Evolutionary conservation across 2,113 vertebrate genomes (phyloP), one percentile per base, ranked within the genome.

Genomic region (Nicator chloris): DNA sequence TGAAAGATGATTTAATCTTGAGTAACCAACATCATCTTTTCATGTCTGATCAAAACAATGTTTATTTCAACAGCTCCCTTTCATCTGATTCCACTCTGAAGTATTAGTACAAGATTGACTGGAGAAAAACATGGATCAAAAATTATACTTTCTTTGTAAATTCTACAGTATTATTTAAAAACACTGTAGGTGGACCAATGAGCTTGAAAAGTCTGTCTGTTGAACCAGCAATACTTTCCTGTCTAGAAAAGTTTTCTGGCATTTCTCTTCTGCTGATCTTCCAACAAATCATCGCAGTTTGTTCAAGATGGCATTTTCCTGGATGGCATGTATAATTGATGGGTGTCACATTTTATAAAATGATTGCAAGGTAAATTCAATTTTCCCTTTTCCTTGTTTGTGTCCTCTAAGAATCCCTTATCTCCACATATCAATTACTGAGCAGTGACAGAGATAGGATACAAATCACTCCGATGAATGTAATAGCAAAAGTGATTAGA

Each of bases 381-480:
- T 97, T 96, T 97, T 93, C 94, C 49, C 30, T 54, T 89, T 90
- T 81, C 77, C 81, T 89, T 90, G 60, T 95, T 96, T 95, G 72
- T 95, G 92, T 92, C 94, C 88, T 95, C 81, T 90, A 95, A 96
- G 96, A 91, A 90, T 82, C 69, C 69, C 93, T 94, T 95, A 93
- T 94, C 94, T 92, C 90, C 91, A 79, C 80, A 60, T 96, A 95
- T 97, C 96, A 95, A 76, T 91, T 93, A 95, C 39, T 30, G 61
- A 35, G 90, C 61, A 81, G 87, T 20, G 90, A 83, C 85, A 90
- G 92, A 88, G 95, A 95, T 91, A 61, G 82, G 83, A 92, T 95
- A 93, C 76, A 90, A 86, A 96, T 95, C 39, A 69, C 56, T 78
- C 42, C 73, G 4, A 88, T 82, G 92, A 93, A 94, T 60, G 81